Percentiles rank a stretch among this genome's conserved stretches.
Conservation (phyloP, 2,888 invertebrate genomes). For the Lochmaea crataegi region DNA sequence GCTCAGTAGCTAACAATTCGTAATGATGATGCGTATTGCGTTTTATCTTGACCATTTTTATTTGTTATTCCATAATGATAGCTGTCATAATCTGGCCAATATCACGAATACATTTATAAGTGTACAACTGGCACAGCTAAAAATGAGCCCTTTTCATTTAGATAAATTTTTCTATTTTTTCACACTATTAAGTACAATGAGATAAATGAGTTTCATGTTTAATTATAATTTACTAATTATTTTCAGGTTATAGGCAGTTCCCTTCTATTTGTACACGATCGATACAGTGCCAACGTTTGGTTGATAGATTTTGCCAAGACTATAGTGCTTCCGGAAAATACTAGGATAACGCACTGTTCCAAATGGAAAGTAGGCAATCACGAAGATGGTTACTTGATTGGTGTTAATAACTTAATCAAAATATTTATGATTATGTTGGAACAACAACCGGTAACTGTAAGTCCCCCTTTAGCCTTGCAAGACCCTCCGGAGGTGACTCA, state of each 20-base stretch:
- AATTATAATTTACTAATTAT: neutral
- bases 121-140: too few species aligned
- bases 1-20: too few species aligned
- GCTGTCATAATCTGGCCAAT: too few species aligned
- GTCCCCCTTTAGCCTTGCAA: constrained; percentile 58
- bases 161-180: too few species aligned
- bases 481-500: constrained; percentile 54
- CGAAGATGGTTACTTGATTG: constrained; percentile 95
- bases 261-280: constrained; percentile 93
- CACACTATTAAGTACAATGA: too few species aligned
- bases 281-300: constrained; percentile 90
- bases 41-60: too few species aligned
- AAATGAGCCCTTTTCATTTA: too few species aligned
- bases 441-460: constrained; percentile 60
- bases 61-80: too few species aligned
- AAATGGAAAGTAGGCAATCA: constrained; percentile 96
- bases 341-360: constrained; percentile 81
- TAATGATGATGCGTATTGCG: too few species aligned
- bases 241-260: constrained; percentile 90
- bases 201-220: too few species aligned
- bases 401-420: constrained; percentile 89
- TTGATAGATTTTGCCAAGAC: constrained; percentile 99
- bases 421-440: constrained; percentile 78
- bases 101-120: too few species aligned
- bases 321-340: constrained; percentile 79